Percentiles rank a stretch among this genome's conserved stretches.
Conservation (phyloP, 2,113 vertebrate species). For the Paradoxurus hermaphroditus region DNA sequence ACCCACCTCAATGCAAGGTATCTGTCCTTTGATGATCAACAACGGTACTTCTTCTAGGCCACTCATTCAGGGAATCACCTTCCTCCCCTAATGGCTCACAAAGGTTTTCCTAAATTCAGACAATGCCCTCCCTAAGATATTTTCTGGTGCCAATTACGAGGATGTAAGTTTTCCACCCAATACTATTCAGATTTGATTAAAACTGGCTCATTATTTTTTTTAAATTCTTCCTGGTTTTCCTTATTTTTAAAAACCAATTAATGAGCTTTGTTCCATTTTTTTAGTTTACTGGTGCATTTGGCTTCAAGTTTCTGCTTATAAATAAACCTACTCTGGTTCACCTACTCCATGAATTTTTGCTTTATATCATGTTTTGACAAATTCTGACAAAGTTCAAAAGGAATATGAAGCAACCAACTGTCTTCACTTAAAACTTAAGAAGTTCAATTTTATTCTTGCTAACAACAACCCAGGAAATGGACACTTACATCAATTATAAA, state of each 20-base stretch:
- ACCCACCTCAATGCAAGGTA: background rate
- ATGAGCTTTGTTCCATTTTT: slow-evolving; percentile 31
- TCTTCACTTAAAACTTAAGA: slow-evolving; percentile 43
- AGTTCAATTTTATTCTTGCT: slow-evolving; percentile 46
- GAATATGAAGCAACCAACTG: slow-evolving; percentile 22
- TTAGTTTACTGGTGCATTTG: slow-evolving; percentile 43
- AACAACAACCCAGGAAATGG: background rate
- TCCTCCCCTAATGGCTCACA: background rate
- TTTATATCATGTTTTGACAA: slow-evolving; percentile 61
- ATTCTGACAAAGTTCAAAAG: slow-evolving; percentile 55
- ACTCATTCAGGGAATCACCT: background rate
- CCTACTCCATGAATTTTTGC: background rate
- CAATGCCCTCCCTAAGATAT: background rate
- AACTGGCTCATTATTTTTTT: background rate
- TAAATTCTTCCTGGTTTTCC: background rate
- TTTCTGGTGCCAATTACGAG: background rate
- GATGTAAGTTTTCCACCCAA: background rate
- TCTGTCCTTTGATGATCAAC: background rate
- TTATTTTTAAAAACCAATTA: slow-evolving; percentile 38
- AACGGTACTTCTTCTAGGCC: background rate
- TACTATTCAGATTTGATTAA: slow-evolving; percentile 13
- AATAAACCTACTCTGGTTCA: slow-evolving; percentile 43
- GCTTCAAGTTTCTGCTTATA: slow-evolving; percentile 47
- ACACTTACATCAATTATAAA: background rate
- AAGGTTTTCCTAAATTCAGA: background rate